Conservation (phyloP, 2,113 vertebrate species). For the Corydoras maculifer region DNA sequence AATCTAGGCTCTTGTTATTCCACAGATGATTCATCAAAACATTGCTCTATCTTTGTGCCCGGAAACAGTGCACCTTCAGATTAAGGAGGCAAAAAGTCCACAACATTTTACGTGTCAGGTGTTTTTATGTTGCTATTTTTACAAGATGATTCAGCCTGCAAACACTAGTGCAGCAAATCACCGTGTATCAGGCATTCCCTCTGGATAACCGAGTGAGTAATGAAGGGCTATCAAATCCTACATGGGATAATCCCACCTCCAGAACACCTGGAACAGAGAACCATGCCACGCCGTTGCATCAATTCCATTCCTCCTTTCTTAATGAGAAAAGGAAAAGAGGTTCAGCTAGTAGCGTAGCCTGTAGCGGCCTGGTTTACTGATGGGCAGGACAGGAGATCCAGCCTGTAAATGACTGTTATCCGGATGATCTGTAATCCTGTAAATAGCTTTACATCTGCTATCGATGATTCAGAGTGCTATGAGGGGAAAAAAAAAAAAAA, state of each 20-base stretch:
- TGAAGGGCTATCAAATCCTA: constrained; percentile 59
- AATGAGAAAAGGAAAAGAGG: constrained; percentile 48
- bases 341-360: constrained; percentile 16
- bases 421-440: constrained; percentile 30
- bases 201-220: constrained; percentile 60
- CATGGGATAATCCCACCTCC: constrained; percentile 42
- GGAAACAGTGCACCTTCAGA: no score
- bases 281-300: constrained; percentile 40
- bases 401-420: constrained; percentile 61
- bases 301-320: constrained; percentile 48
- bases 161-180: constrained; percentile 39
- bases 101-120: no score
- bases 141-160: constrained; percentile 19
- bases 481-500: not conserved
- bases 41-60: no score
- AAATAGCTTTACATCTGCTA: constrained; percentile 32
- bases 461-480: constrained; percentile 33
- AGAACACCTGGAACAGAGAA: constrained; percentile 63
- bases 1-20: no score
- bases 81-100: no score
- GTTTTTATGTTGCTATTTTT: constrained; percentile 9
- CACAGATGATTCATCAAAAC: no score
- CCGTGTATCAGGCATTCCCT: constrained; percentile 42
- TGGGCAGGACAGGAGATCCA: constrained; percentile 47
- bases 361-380: constrained; percentile 57